These are phyloP conservation scores for Spialia ferax DNA, from an alignment of 2,888 invertebrate genomes.

Conservation along the genomic window DNA sequence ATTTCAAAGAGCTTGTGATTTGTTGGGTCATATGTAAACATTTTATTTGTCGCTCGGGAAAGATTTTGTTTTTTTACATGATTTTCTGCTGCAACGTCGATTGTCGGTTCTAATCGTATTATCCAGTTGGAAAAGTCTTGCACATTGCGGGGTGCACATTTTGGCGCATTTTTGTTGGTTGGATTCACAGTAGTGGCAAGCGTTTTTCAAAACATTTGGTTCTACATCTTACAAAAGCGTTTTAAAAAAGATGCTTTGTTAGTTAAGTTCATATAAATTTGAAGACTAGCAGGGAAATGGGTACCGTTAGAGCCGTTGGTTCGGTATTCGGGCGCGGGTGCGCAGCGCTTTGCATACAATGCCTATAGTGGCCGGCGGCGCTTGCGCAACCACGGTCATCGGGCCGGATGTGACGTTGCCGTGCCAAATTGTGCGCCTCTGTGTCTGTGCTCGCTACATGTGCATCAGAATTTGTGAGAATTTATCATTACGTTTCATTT, in stretches of 20 bases:
- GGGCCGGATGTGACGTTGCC: conserved; percentile 79
- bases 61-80: conserved; percentile 69
- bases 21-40: conserved; percentile 72
- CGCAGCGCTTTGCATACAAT: conserved; percentile 82
- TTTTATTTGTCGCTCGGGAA: conserved; percentile 66
- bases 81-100: conserved; percentile 53
- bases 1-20: conserved; percentile 71
- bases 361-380: conserved; percentile 66
- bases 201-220: no score
- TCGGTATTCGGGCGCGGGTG: conserved; percentile 71
- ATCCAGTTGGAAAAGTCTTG: conserved; percentile 46
- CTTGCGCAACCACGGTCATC: conserved; percentile 77
- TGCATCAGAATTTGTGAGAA: background rate
- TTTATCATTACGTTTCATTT: background rate
- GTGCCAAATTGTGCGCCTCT: conserved; percentile 47
- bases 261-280: background rate
- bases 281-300: conserved; percentile 24
- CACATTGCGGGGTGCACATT: no score
- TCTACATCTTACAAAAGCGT: background rate
- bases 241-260: background rate
- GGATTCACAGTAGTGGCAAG: no score
- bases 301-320: conserved; percentile 53
- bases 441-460: conserved; percentile 54
- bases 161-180: no score
- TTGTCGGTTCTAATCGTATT: conserved; percentile 66